Conservation (phyloP, 2,888 invertebrate genomes). For the Tipula confusa region DNA sequence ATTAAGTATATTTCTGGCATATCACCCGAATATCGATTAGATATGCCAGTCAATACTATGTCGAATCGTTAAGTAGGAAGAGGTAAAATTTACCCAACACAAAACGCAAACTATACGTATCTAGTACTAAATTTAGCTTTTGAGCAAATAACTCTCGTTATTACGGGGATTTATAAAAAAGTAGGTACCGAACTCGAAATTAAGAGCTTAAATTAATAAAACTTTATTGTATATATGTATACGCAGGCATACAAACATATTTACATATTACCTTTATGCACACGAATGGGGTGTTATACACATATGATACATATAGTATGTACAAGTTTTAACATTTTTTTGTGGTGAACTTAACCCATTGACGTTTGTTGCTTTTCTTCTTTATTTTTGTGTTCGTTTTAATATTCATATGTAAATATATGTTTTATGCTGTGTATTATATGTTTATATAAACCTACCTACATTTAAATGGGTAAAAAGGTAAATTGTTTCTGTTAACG, state of each 20-base stretch:
- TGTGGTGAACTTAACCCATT: background rate
- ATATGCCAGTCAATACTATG: background rate
- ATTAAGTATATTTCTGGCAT: background rate
- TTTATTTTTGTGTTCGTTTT: background rate
- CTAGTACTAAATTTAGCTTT: background rate
- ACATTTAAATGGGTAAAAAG: background rate
- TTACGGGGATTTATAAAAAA: background rate
- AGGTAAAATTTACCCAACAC: background rate
- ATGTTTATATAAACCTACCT: background rate
- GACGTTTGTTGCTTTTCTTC: background rate
- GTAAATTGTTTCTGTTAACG: background rate
- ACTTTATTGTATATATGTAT: background rate
- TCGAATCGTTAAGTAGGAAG: background rate
- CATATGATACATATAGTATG: background rate
- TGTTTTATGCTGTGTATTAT: background rate
- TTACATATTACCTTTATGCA: background rate
- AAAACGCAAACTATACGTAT: no score
- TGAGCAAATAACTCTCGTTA: background rate
- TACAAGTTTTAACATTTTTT: background rate
- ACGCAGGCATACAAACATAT: background rate
- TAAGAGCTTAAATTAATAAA: constrained; percentile 6
- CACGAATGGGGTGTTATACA: background rate
- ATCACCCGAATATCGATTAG: background rate
- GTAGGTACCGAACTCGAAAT: background rate
- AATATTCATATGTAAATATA: background rate